These are phyloP conservation scores for Bugulina stolonifera DNA, from an alignment of 2,888 invertebrate genomes.

Conservation along the genomic window DNA sequence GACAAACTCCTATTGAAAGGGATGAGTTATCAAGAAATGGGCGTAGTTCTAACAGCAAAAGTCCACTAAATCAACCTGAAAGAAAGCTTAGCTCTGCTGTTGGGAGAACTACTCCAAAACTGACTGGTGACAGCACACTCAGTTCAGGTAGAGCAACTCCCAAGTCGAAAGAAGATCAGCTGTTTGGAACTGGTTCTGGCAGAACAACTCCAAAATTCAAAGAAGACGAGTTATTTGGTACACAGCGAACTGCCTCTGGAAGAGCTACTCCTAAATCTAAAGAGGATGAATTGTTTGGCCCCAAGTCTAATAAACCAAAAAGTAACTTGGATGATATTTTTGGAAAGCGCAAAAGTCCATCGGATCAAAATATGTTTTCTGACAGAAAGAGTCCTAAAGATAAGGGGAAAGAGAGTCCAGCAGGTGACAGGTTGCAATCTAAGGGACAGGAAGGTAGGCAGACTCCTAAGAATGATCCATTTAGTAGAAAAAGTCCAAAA, in stretches of 20 bases:
- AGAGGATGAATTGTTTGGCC: not conserved
- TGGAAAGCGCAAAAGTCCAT: slow-evolving; percentile 20
- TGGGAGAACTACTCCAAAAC: not conserved
- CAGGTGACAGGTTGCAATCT: not conserved
- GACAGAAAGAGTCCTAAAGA: not conserved
- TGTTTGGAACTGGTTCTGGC: not conserved
- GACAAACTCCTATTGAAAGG: slow-evolving; percentile 14
- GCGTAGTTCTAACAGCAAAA: too few species aligned
- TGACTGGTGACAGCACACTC: not conserved
- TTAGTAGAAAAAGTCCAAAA: not conserved
- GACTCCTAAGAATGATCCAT: not conserved
- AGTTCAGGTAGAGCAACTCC: not conserved
- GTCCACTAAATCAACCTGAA: too few species aligned
- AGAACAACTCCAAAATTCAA: not conserved
- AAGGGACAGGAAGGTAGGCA: not conserved
- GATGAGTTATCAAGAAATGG: not conserved
- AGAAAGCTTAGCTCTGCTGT: not conserved
- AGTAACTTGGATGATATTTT: not conserved
- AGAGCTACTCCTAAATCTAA: slow-evolving; percentile 2
- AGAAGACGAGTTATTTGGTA: not conserved
- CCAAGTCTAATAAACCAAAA: not conserved
- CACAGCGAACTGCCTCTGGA: not conserved
- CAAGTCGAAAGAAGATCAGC: not conserved
- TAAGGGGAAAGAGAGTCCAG: not conserved
- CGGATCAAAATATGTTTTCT: slow-evolving; percentile 2